These are phyloP conservation scores for Paratilapia polleni DNA, from an alignment of 2,113 vertebrate species.

Conservation along the genomic window DNA sequence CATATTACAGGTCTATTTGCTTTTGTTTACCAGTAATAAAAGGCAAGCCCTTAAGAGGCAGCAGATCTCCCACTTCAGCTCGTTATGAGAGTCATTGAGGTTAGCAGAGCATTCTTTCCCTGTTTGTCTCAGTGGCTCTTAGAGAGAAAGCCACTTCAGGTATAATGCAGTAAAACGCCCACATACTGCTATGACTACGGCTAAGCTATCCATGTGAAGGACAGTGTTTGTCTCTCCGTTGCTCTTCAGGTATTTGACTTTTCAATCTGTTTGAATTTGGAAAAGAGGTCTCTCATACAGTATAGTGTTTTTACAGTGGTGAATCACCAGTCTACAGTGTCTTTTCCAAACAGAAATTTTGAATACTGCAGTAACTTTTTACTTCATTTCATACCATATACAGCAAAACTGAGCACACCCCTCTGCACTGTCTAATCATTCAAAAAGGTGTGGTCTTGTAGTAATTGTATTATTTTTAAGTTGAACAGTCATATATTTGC, in stretches of 20 bases:
- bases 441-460: accelerated
- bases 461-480: not conserved
- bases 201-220: constrained; percentile 4
- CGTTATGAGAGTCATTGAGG: constrained; percentile 47
- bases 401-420: not conserved
- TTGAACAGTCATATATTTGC: too few species aligned
- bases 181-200: constrained; percentile 9
- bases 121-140: constrained; percentile 29
- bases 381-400: not conserved
- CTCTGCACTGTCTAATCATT: not conserved
- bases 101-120: constrained; percentile 29
- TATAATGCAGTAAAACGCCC: constrained; percentile 41
- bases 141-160: constrained; percentile 42
- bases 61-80: constrained; percentile 51
- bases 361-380: not conserved
- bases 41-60: constrained; percentile 45
- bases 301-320: not conserved
- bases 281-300: not conserved
- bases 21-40: constrained; percentile 58
- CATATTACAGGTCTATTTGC: constrained; percentile 32
- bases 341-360: not conserved
- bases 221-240: not conserved
- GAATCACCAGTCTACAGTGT: not conserved
- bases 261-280: constrained; percentile 6
- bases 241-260: constrained; percentile 24